These are phyloP conservation scores for Lerista edwardsae DNA, from an alignment of 2,797 vertebrate species.

Conservation along the genomic window DNA sequence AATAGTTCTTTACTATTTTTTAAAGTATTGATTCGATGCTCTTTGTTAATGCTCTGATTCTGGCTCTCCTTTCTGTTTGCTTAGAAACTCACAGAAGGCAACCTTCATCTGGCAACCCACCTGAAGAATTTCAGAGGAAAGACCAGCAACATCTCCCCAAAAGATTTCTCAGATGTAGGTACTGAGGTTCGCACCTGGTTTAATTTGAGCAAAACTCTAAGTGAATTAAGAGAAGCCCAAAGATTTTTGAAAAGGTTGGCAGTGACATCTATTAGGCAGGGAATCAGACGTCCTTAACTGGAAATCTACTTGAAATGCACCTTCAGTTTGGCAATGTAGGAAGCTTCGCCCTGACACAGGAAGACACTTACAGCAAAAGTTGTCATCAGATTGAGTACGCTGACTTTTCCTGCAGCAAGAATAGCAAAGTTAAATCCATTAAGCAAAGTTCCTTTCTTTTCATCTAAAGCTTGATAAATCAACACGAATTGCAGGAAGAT, in stretches of 20 bases:
- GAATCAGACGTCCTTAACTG: neutral
- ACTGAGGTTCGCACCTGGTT: too few species aligned
- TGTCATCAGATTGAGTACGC: neutral
- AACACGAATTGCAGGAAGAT: conserved; percentile 17
- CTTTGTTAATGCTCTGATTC: too few species aligned
- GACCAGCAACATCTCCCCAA: too few species aligned
- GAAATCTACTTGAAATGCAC: neutral
- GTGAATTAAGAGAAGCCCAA: neutral
- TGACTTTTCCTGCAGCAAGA: conserved; percentile 7
- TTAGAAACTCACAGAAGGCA: neutral
- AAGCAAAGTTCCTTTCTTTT: conserved; percentile 14
- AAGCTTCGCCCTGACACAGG: neutral
- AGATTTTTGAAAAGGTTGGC: neutral
- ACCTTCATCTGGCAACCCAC: too few species aligned
- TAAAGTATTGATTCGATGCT: too few species aligned
- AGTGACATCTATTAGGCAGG: neutral
- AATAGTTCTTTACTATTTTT: too few species aligned
- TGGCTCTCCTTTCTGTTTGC: too few species aligned
- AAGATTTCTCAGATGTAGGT: too few species aligned
- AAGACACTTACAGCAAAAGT: neutral
- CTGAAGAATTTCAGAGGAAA: too few species aligned
- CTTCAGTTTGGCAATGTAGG: neutral
- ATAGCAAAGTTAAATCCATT: conserved; percentile 17
- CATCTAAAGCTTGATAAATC: conserved; percentile 5
- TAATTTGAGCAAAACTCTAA: too few species aligned